Conservation (phyloP, 2,113 vertebrate species). For the Notothenia rossii region DNA sequence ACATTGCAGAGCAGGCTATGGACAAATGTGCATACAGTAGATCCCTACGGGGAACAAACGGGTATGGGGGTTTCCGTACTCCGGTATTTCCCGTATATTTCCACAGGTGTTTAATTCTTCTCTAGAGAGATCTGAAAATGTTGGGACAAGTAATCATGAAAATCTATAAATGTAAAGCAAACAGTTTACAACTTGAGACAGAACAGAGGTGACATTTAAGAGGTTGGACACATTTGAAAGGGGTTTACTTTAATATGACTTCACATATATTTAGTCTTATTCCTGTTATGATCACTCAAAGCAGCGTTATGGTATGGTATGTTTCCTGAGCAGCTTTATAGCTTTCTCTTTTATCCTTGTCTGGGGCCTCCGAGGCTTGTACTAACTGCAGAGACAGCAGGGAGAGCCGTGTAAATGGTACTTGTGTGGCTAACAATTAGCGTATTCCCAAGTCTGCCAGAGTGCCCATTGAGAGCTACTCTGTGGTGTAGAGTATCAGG, state of each 20-base stretch:
- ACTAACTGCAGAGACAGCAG: slow-evolving; percentile 70
- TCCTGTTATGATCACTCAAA: neutral
- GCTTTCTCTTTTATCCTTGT: slow-evolving; percentile 12
- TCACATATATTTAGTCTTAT: neutral
- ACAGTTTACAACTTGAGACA: neutral
- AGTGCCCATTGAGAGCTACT: slow-evolving; percentile 71
- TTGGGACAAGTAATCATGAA: slow-evolving; percentile 29
- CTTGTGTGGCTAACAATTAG: slow-evolving; percentile 74
- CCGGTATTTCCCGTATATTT: neutral
- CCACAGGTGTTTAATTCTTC: slow-evolving; percentile 21
- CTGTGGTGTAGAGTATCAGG: slow-evolving; percentile 72
- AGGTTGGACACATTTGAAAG: neutral
- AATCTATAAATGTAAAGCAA: slow-evolving; percentile 22
- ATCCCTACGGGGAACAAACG: slow-evolving; percentile 35
- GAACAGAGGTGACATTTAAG: neutral
- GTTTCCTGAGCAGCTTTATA: slow-evolving; percentile 19
- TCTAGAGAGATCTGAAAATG: slow-evolving; percentile 11
- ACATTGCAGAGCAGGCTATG: slow-evolving; percentile 40
- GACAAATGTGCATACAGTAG: slow-evolving; percentile 48
- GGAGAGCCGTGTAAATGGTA: slow-evolving; percentile 69
- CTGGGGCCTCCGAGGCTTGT: slow-evolving; percentile 40
- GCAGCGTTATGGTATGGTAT: neutral
- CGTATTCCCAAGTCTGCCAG: slow-evolving; percentile 68
- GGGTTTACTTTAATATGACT: neutral
- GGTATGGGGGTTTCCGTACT: neutral